Conservation (phyloP, 1,140 invertebrate genomes). For the Gryllus bimaculatus region DNA sequence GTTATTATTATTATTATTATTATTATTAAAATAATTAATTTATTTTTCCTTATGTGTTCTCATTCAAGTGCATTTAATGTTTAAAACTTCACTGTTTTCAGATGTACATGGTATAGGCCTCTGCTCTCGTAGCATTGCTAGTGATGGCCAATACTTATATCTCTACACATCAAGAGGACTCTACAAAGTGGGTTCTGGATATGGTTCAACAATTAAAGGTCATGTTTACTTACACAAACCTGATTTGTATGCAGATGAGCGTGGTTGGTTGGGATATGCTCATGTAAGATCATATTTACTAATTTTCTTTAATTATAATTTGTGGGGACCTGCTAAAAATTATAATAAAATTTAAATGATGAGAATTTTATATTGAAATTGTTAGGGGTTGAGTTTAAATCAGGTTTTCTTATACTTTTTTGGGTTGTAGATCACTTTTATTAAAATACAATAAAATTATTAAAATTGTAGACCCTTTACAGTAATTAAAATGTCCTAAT, state of each 20-base stretch:
- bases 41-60: too few relatives aligned
- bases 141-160: constrained; percentile 84
- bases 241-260: constrained; percentile 65
- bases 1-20: too few relatives aligned
- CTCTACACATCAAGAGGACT: constrained; percentile 67
- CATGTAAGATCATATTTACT: constrained; percentile 46
- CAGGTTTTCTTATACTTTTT: not conserved
- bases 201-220: constrained; percentile 79
- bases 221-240: constrained; percentile 71
- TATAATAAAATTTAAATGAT: too few relatives aligned
- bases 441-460: too few relatives aligned
- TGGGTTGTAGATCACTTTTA: not conserved
- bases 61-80: too few relatives aligned
- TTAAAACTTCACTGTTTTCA: constrained; percentile 10
- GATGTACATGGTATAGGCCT: constrained; percentile 15
- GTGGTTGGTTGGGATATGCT: constrained; percentile 75
- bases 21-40: too few relatives aligned
- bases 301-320: constrained; percentile 7
- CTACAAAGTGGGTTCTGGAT: constrained; percentile 87
- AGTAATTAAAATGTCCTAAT: too few relatives aligned
- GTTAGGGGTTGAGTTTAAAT: too few relatives aligned
- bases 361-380: too few relatives aligned
- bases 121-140: constrained; percentile 53
- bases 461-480: too few relatives aligned
- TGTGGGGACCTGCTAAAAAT: not conserved